Evolutionary conservation across 2,888 invertebrate genomes (phyloP), one percentile per base, ranked within the genome.

Genomic region (Lamellibrachia columna): DNA sequence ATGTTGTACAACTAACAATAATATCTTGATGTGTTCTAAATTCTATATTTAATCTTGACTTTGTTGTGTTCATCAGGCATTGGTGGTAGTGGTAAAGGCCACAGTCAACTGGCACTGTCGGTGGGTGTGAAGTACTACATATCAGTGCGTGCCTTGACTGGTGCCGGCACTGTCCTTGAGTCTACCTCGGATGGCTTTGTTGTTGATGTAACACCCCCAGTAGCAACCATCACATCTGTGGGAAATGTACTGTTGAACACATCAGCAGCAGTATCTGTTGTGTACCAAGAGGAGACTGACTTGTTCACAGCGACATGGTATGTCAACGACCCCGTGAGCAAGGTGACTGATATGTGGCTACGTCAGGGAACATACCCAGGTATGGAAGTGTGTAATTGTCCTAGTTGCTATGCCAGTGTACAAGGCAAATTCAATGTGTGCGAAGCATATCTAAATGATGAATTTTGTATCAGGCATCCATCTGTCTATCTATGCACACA

Each of bases 111-210:
- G 60, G 60, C 60, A 75, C 22, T 75, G 60, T 75, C 22, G 1
- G 60, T 4, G 6, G 75, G 75, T 4, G 40, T 90, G 53, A 90
- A 40, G n/a, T 90, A 92, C 28, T 90, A 90, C 55, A 90, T 28
- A 8, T 52, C 90, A 15, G 92, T 92, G 28, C 40, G 92, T 9
- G 92, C 92, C 11, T 15, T 92, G 40, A 92, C 92, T 11, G 92
- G 92, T 22, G 92, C 90, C 8, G 92, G 92, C 53, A 52, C 11
- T 53, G 92, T 53, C n/a, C 53, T 92, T 11, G 90, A 90, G 1
- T 11, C 53, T 22, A 75, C 22, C 15, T 11, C 60, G 15, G 60
- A 58, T 58, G 58, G 58, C 58, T 3, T 58, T 58, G 58, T 58
- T 2, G 7, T 58, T 15, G 58, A 58, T 58, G 58, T 58, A 15